Evolutionary conservation across 2,888 invertebrate species (phyloP).

Genomic region (Phania funesta): DNA sequence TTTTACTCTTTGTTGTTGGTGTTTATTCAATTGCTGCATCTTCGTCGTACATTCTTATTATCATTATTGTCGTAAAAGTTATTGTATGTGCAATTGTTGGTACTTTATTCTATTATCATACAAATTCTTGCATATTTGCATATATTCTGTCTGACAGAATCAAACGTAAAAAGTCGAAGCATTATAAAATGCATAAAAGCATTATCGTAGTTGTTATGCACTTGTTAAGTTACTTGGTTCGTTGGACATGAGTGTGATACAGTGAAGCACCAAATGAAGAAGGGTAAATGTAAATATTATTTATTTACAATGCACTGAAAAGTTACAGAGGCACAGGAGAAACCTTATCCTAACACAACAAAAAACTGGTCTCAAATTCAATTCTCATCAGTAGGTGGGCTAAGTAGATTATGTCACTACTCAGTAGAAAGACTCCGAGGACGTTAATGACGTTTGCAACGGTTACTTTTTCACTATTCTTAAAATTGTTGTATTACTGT

Average conservation of each 20-base stretch:
- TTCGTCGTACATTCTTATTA: slow-evolving; percentile 17
- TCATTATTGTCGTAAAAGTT: slow-evolving; percentile 14
- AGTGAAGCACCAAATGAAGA: neutral
- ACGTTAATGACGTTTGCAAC: no score
- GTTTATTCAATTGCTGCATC: slow-evolving; percentile 42
- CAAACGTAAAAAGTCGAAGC: slow-evolving; percentile 7
- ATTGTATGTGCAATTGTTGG: neutral
- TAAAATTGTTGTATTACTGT: no score
- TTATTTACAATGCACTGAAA: no score
- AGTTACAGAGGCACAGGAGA: no score
- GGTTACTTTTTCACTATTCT: no score
- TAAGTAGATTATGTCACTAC: no score
- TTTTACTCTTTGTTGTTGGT: slow-evolving; percentile 18
- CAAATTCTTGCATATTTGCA: slow-evolving; percentile 50
- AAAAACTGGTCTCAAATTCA: no score
- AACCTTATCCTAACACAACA: no score
- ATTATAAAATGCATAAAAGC: slow-evolving; percentile 38
- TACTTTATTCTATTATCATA: slow-evolving; percentile 53
- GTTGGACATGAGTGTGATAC: neutral
- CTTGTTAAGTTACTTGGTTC: neutral
- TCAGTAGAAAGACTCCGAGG: no score
- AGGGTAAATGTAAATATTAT: no score
- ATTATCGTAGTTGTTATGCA: slow-evolving; percentile 50
- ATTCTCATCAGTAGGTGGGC: no score
- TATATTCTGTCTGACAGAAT: slow-evolving; percentile 39